A percentile compares a stretch with the other conserved stretches of the same genome.
These are phyloP conservation scores for Rhagoletis zephyria DNA, from an alignment of 1,140 invertebrate genomes.

Conservation along the genomic window DNA sequence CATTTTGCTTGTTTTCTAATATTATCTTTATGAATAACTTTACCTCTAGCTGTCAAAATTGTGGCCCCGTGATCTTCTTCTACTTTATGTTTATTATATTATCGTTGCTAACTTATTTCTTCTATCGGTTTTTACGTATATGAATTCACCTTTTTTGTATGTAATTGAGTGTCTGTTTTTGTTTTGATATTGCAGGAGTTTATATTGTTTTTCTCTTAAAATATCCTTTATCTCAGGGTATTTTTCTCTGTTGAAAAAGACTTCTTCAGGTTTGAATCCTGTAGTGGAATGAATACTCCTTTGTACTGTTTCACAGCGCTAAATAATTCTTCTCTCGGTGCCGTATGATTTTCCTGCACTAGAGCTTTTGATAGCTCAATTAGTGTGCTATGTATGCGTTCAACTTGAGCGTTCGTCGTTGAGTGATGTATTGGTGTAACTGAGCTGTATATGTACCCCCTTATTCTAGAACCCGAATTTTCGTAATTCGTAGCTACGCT, in stretches of 20 bases:
- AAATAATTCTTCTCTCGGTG: not conserved
- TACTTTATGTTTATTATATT: too few relatives aligned
- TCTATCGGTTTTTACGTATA: not conserved
- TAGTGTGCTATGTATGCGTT: not conserved
- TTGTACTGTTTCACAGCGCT: not conserved
- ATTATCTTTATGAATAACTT: too few relatives aligned
- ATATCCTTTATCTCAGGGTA: not conserved
- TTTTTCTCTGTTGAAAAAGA: not conserved
- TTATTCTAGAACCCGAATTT: too few relatives aligned
- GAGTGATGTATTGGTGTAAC: too few relatives aligned
- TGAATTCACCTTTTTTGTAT: not conserved
- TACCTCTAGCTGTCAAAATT: too few relatives aligned
- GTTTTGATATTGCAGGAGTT: not conserved
- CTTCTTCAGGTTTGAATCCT: not conserved
- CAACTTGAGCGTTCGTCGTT: too few relatives aligned
- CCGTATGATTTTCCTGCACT: not conserved
- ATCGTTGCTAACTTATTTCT: too few relatives aligned
- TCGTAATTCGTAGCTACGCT: too few relatives aligned
- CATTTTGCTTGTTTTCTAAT: too few relatives aligned
- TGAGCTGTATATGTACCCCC: too few relatives aligned
- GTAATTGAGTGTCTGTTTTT: not conserved
- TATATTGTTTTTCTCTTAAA: not conserved
- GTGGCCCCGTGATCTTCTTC: too few relatives aligned
- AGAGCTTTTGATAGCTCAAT: not conserved
- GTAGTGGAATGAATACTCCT: not conserved